Percentiles rank a stretch among this genome's conserved stretches.
Evolutionary conservation across 2,888 invertebrate genomes (phyloP).

Genomic region (Villa cingulata): DNA sequence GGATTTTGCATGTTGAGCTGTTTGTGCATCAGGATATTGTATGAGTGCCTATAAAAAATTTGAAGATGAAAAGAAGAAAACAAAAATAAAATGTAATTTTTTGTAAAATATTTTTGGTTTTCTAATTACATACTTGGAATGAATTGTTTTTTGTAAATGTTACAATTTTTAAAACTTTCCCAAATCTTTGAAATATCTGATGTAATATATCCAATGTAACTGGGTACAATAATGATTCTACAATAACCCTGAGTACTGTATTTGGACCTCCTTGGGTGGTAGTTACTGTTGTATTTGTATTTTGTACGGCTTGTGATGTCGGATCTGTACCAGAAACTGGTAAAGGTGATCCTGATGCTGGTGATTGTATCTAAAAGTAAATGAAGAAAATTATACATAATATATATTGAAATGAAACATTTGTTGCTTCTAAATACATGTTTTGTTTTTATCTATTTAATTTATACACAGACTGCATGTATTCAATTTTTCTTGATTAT

Average conservation of each 20-base stretch:
- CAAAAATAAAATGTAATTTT: too few species aligned
- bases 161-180: slow-evolving; percentile 98
- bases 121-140: slow-evolving; percentile 33
- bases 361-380: slow-evolving; percentile 45
- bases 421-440: too few species aligned
- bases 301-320: slow-evolving; percentile 40
- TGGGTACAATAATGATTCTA: slow-evolving; percentile 97
- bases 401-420: too few species aligned
- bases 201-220: slow-evolving; percentile 95
- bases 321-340: slow-evolving; percentile 42
- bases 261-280: slow-evolving; percentile 74
- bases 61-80: slow-evolving; percentile 38
- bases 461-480: too few species aligned
- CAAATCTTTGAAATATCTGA: slow-evolving; percentile 96
- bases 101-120: neutral
- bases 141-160: slow-evolving; percentile 99
- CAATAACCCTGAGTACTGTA: slow-evolving; percentile 93
- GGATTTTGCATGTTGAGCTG: slow-evolving; percentile 93
- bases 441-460: too few species aligned
- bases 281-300: slow-evolving; percentile 32
- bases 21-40: slow-evolving; percentile 93
- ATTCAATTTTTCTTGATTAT: too few species aligned
- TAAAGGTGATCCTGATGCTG: slow-evolving; percentile 49
- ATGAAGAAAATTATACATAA: too few species aligned
- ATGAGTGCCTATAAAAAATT: slow-evolving; percentile 97